Evolutionary conservation across 2,113 vertebrate genomes (phyloP).

Genomic region (Phalacrocorax carbo): DNA sequence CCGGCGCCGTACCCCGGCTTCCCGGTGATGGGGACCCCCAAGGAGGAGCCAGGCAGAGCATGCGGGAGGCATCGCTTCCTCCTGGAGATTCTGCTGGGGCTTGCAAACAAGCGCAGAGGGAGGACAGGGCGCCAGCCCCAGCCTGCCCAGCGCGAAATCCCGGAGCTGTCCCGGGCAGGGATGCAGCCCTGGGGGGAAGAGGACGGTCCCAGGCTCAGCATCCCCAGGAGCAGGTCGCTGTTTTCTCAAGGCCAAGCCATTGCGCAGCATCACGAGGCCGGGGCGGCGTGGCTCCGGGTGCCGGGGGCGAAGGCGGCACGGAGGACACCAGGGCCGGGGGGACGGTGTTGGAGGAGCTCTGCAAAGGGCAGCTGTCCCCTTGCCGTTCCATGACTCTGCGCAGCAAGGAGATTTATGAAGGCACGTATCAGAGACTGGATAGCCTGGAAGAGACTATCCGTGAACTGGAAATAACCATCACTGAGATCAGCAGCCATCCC

Average conservation of each 20-base stretch:
- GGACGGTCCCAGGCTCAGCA: not conserved
- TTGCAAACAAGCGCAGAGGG: not conserved
- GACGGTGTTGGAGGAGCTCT: not conserved
- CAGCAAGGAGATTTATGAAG: conserved; percentile 48
- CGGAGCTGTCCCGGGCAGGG: not conserved
- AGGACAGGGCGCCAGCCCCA: not conserved
- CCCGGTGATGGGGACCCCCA: not conserved
- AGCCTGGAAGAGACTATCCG: conserved; percentile 91
- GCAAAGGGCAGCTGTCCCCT: not conserved
- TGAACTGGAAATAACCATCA: conserved; percentile 88
- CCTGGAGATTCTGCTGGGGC: not conserved
- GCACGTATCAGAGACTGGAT: conserved; percentile 79
- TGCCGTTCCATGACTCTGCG: fast-evolving
- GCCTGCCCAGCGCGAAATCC: conserved; percentile 24
- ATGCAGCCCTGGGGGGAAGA: fast-evolving
- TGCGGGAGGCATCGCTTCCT: not conserved
- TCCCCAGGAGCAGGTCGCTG: not conserved
- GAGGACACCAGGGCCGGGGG: fast-evolving
- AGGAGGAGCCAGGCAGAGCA: not conserved
- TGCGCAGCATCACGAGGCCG: not conserved
- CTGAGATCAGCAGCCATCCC: conserved; percentile 78
- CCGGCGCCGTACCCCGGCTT: fast-evolving
- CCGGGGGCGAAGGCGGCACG: not conserved
- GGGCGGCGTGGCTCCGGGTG: not conserved
- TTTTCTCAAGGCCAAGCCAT: conserved; percentile 27